These are phyloP conservation scores for Drosophila multiciliata DNA, from an alignment of 2,888 invertebrate species.

Conservation along the genomic window DNA sequence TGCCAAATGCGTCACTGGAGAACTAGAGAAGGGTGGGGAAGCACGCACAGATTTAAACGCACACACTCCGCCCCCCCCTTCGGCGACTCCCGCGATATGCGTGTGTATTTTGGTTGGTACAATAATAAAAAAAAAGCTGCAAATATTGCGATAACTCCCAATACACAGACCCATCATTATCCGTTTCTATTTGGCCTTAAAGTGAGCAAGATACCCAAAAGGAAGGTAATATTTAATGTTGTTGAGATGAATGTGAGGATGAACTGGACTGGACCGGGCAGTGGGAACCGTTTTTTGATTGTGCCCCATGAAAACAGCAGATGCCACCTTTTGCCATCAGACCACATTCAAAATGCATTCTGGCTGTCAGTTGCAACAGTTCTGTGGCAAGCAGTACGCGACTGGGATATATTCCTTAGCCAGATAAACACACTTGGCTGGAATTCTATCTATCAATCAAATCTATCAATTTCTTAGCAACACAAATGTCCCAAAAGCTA, in stretches of 20 bases:
- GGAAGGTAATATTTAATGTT: background rate
- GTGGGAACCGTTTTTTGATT: conserved; percentile 17
- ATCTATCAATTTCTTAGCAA: background rate
- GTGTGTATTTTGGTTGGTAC: conserved; percentile 33
- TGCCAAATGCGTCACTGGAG: conserved; percentile 39
- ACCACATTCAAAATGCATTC: conserved; percentile 7
- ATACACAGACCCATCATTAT: conserved; percentile 77
- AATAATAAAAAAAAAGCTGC: conserved; percentile 57
- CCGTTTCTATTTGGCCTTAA: conserved; percentile 46
- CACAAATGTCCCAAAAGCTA: background rate
- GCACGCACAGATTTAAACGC: conserved; percentile 27
- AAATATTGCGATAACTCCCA: conserved; percentile 66
- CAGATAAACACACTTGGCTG: background rate
- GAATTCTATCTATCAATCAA: background rate
- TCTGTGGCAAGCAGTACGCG: background rate
- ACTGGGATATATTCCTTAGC: background rate
- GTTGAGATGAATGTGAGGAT: background rate
- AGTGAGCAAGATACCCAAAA: background rate
- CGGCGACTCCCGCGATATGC: background rate
- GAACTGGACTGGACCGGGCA: background rate
- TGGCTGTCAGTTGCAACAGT: conserved; percentile 7
- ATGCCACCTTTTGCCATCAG: conserved; percentile 34
- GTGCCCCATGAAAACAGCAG: conserved; percentile 17
- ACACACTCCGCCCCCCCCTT: background rate
- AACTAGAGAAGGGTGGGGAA: background rate